Percentiles rank a stretch among this genome's conserved stretches.
phyloP scores from a whole-genome alignment of 35 echinoderm and acorn worm species.

The Heliocidaris tuberculata region DNA sequence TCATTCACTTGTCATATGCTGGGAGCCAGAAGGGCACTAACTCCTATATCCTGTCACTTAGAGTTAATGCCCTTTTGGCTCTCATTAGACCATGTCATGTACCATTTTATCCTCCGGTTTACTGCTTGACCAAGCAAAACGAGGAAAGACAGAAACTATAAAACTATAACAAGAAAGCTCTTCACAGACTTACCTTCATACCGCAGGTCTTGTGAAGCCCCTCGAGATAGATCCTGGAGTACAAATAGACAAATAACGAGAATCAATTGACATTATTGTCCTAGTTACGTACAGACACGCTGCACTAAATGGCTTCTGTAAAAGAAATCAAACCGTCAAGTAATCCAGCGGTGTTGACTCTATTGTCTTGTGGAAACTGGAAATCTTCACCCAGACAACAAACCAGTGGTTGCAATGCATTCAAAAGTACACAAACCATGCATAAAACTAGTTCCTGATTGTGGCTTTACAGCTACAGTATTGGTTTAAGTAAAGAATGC shows the following conservation, averaged over 20 bases:
- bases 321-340: not conserved
- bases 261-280: not conserved
- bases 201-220: not conserved
- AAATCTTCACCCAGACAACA: not conserved
- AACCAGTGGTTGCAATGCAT: not conserved
- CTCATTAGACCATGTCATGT: not conserved
- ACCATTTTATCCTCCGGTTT: not conserved
- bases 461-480: too few relatives aligned
- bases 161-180: not conserved
- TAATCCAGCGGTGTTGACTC: not conserved
- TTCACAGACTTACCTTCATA: not conserved
- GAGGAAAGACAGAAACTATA: not conserved
- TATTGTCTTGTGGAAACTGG: not conserved
- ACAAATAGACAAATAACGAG: constrained; percentile 3
- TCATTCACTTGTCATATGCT: not conserved
- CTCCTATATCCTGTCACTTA: not conserved
- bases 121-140: constrained; percentile 1
- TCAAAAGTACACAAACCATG: not conserved
- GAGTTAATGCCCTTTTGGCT: not conserved
- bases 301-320: not conserved
- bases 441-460: not conserved
- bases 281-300: not conserved
- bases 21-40: not conserved
- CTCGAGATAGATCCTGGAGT: not conserved
- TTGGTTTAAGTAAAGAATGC: too few relatives aligned